These are phyloP conservation scores for Berghia stephanieae DNA, from an alignment of 1,140 invertebrate species.

Conservation along the genomic window DNA sequence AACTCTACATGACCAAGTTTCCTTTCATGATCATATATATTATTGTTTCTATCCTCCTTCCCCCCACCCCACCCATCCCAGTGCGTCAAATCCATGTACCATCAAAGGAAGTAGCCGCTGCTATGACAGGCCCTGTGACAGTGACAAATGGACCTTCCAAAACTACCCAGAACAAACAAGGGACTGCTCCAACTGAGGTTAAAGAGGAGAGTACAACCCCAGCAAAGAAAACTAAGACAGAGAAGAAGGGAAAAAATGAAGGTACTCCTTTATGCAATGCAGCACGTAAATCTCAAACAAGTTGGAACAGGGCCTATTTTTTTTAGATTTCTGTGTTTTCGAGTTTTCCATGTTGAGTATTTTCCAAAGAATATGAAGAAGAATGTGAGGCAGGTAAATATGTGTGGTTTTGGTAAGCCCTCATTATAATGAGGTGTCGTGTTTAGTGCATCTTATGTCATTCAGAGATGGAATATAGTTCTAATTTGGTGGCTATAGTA, in stretches of 20 bases:
- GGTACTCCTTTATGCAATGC: background rate
- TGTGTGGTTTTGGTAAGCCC: no score
- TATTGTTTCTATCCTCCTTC: no score
- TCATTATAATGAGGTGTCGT: background rate
- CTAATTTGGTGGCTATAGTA: no score
- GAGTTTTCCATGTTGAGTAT: no score
- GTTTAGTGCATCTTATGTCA: background rate
- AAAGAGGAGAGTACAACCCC: background rate
- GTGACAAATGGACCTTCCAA: conserved; percentile 72
- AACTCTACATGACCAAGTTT: no score
- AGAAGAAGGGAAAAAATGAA: conserved; percentile 2
- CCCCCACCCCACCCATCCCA: background rate
- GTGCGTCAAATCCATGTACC: conserved; percentile 27
- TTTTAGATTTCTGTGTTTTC: conserved; percentile 8
- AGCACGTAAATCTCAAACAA: background rate
- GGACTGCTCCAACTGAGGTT: background rate
- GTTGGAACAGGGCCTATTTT: no score
- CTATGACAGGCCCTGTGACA: background rate
- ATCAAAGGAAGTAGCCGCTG: background rate
- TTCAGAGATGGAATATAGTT: background rate
- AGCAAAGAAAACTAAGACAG: conserved; percentile 21
- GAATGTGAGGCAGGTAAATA: background rate
- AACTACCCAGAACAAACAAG: conserved; percentile 38
- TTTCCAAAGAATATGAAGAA: no score
- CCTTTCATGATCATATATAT: no score